These are phyloP conservation scores for Drosophila fuyamai DNA, from an alignment of 1,140 invertebrate species.

Conservation along the genomic window DNA sequence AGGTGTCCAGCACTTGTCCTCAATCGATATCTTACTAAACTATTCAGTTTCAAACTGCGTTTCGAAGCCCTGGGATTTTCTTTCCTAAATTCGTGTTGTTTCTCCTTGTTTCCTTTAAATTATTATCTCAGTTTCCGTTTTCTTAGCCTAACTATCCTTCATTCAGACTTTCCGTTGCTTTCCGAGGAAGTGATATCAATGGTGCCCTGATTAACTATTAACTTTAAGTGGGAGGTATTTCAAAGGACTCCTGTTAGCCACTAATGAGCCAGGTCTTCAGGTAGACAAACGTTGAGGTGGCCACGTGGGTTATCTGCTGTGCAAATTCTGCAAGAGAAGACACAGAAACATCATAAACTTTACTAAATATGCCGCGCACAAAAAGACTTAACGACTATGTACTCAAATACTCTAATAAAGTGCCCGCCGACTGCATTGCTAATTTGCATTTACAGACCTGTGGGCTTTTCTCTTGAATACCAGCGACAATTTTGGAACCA, in stretches of 20 bases:
- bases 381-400: constrained; percentile 53
- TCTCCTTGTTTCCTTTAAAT: constrained; percentile 5
- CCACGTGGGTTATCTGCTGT: constrained; percentile 58
- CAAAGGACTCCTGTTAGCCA: constrained; percentile 36
- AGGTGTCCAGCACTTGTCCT: constrained; percentile 63
- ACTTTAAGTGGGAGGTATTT: constrained; percentile 10
- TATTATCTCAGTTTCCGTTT: constrained; percentile 30
- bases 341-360: constrained; percentile 62
- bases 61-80: constrained; percentile 18
- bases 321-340: constrained; percentile 74
- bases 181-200: constrained; percentile 45
- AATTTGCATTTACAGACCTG: constrained; percentile 68
- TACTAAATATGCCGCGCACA: constrained; percentile 59
- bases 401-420: constrained; percentile 63
- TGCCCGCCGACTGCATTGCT: constrained; percentile 51
- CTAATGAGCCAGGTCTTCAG: constrained; percentile 72
- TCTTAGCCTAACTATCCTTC: constrained; percentile 32
- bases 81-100: constrained; percentile 55
- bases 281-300: constrained; percentile 64
- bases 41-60: constrained; percentile 14
- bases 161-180: constrained; percentile 70
- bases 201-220: constrained; percentile 8
- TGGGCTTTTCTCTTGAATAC: constrained; percentile 41
- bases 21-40: constrained; percentile 23
- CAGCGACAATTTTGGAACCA: neutral